These are phyloP conservation scores for Calliopum simillimum DNA, from an alignment of 2,888 invertebrate species.

Conservation along the genomic window DNA sequence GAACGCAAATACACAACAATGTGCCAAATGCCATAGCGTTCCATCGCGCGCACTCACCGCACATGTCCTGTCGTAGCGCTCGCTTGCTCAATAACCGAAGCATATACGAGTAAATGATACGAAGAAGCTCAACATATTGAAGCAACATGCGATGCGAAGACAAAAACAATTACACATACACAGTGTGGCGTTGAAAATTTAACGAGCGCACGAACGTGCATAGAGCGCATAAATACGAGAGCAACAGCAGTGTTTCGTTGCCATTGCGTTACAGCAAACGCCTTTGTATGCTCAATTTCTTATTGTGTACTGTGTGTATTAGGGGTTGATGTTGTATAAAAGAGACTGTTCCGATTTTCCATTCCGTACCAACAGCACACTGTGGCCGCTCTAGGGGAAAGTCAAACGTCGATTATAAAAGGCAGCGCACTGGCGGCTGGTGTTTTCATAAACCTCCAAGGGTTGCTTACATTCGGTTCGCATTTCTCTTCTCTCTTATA, in stretches of 20 bases:
- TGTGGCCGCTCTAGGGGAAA: conserved; percentile 36
- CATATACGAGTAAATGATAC: conserved; percentile 26
- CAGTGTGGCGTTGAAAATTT: conserved; percentile 8
- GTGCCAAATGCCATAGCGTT: conserved; percentile 17
- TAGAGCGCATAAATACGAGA: conserved; percentile 11
- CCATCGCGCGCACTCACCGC: conserved; percentile 26
- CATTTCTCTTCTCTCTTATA: conserved; percentile 69
- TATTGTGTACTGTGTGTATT: neutral
- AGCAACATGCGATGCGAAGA: conserved; percentile 4
- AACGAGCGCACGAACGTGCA: conserved; percentile 28
- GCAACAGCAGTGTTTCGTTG: conserved; percentile 4
- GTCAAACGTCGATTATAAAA: conserved; percentile 62
- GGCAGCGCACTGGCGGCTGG: conserved; percentile 59
- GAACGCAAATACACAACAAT: conserved; percentile 31
- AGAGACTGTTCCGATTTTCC: conserved; percentile 36
- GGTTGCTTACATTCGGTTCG: conserved; percentile 69
- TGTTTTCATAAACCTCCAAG: conserved; percentile 68
- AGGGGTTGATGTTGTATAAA: conserved; percentile 3
- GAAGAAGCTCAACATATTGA: neutral
- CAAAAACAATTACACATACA: neutral
- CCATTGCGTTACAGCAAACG: conserved; percentile 10
- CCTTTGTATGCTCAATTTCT: neutral
- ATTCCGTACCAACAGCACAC: conserved; percentile 37
- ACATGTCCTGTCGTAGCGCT: conserved; percentile 30
- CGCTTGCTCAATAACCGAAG: conserved; percentile 50